A percentile compares a stretch with the other conserved stretches of the same genome.
Evolutionary conservation across 2,888 invertebrate species (phyloP).

Genomic region (Apodemia mormo): DNA sequence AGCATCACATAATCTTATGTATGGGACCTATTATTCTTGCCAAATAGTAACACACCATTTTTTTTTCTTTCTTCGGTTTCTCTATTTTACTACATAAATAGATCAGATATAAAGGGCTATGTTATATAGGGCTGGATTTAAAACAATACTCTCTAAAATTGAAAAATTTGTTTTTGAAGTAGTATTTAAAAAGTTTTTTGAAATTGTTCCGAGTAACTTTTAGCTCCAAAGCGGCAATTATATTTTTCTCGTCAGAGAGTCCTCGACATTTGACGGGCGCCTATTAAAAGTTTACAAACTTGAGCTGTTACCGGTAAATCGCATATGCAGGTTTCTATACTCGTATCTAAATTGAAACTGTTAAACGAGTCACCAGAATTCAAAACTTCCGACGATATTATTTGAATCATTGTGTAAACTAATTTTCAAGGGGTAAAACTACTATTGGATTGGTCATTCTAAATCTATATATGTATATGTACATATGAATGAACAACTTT

Average conservation of each 20-base stretch:
- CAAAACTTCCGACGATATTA: not conserved
- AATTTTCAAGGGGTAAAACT: too few relatives aligned
- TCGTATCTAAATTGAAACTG: constrained; percentile 15
- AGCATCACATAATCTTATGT: too few relatives aligned
- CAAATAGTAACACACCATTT: too few relatives aligned
- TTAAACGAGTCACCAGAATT: not conserved
- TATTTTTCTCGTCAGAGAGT: constrained; percentile 27
- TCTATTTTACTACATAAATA: not conserved
- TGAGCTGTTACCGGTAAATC: constrained; percentile 30
- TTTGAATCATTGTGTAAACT: not conserved
- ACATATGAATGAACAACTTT: too few relatives aligned
- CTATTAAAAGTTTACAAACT: constrained; percentile 58
- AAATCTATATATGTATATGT: too few relatives aligned
- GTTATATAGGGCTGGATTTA: not conserved
- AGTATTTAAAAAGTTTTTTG: constrained; percentile 10
- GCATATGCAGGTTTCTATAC: constrained; percentile 23
- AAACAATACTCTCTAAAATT: not conserved
- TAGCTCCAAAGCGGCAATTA: constrained; percentile 26
- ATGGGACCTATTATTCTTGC: too few relatives aligned
- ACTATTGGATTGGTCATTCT: too few relatives aligned
- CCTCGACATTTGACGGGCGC: constrained; percentile 45
- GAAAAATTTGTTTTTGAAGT: not conserved
- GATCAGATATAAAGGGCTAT: not conserved
- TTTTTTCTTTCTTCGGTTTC: too few relatives aligned
- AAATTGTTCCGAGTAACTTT: constrained; percentile 15